Percentiles rank a stretch among this genome's conserved stretches.
Conservation (phyloP, 2,888 invertebrate species). For the Nomada flava region DNA sequence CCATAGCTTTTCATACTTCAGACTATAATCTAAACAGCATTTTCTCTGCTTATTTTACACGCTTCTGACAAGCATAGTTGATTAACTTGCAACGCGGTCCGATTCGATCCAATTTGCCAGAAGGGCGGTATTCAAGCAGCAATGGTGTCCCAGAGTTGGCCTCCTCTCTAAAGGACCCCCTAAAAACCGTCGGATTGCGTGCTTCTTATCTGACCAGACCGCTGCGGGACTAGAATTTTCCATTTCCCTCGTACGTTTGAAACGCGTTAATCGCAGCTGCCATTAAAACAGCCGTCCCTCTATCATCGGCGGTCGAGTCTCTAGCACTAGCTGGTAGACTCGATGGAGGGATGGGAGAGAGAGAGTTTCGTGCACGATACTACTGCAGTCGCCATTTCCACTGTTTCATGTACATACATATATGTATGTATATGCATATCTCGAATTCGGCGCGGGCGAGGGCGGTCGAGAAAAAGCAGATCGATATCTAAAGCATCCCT, state of each 20-base stretch:
- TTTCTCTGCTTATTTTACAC: not conserved
- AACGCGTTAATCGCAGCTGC: conserved; percentile 51
- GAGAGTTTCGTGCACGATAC: not conserved
- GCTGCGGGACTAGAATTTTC: conserved; percentile 24
- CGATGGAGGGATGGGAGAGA: not conserved
- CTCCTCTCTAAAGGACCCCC: not conserved
- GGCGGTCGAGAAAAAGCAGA: conserved; percentile 63
- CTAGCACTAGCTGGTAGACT: conserved; percentile 1
- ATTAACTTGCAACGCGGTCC: conserved; percentile 12
- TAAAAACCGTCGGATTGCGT: conserved; percentile 37
- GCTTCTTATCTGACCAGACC: conserved; percentile 50
- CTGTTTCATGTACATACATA: not conserved
- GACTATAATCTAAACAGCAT: conserved; percentile 26
- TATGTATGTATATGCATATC: conserved; percentile 1
- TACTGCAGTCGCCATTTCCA: not conserved
- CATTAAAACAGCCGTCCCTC: conserved; percentile 44
- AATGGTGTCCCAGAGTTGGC: conserved; percentile 8
- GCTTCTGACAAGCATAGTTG: conserved; percentile 1
- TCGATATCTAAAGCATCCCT: conserved; percentile 64
- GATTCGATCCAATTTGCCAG: conserved; percentile 17
- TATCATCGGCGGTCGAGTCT: conserved; percentile 33
- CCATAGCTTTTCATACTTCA: not conserved
- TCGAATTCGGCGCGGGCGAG: conserved; percentile 45
- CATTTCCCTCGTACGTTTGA: conserved; percentile 14
- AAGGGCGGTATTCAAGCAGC: conserved; percentile 47